Percentiles rank a stretch among this genome's conserved stretches.
Conservation (phyloP, 53 echinoderm and acorn worm species). For the Antedon mediterranea region DNA sequence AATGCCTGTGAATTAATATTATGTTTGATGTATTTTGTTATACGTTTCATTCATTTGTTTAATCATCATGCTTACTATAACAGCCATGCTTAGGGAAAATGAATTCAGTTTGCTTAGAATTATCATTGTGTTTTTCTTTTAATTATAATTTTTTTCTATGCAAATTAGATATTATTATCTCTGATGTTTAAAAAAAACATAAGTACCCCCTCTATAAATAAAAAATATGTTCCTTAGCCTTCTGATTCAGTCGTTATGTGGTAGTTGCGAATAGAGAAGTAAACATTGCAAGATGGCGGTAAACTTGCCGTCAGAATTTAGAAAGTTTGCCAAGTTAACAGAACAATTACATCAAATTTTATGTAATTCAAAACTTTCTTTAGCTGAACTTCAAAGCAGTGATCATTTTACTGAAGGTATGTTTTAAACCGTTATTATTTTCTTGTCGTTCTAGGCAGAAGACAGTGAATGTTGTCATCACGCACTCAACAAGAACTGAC, state of each 20-base stretch:
- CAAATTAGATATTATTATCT: too few species aligned
- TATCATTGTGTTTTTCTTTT: too few species aligned
- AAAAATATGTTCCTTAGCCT: background rate
- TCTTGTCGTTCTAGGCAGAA: too few species aligned
- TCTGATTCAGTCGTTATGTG: background rate
- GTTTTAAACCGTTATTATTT: slow-evolving; percentile 1
- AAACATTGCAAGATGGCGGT: background rate
- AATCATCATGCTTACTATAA: too few species aligned
- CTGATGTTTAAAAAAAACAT: too few species aligned
- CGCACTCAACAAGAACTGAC: background rate
- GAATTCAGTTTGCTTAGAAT: too few species aligned
- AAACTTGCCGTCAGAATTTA: slow-evolving; percentile 45
- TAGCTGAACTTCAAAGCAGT: slow-evolving; percentile 44
- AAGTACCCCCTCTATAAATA: too few species aligned
- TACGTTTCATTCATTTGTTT: too few species aligned
- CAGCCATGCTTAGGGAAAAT: too few species aligned
- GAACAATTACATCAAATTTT: slow-evolving; percentile 76
- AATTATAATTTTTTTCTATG: too few species aligned
- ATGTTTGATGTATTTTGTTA: too few species aligned
- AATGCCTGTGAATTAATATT: too few species aligned
- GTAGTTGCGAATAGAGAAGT: background rate
- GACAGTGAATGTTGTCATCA: background rate
- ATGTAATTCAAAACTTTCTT: slow-evolving; percentile 56
- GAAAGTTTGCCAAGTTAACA: slow-evolving; percentile 51
- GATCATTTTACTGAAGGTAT: slow-evolving; percentile 70